phyloP scores from a whole-genome alignment of 1,140 invertebrate genomes.

The Planococcus citri region DNA sequence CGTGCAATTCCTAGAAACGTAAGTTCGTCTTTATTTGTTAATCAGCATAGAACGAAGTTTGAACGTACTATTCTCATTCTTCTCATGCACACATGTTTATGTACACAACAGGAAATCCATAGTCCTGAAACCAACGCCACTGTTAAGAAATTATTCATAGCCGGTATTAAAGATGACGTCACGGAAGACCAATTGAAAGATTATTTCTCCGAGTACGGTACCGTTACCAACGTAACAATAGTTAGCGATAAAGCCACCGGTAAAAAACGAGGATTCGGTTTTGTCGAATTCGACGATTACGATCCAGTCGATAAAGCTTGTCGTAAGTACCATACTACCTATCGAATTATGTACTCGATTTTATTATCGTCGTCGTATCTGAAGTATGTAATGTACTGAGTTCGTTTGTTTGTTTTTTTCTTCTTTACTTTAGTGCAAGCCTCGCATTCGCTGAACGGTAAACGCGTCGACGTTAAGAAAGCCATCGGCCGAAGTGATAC shows the following conservation, averaged over 20 bases:
- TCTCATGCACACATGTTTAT: neutral
- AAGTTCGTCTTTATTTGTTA: slow-evolving; percentile 15
- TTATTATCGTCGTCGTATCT: neutral
- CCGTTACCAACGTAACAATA: slow-evolving; percentile 71
- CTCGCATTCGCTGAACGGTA: slow-evolving; percentile 29
- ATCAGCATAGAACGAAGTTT: neutral
- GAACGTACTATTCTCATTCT: neutral
- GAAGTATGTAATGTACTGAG: neutral
- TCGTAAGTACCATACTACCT: slow-evolving; percentile 46
- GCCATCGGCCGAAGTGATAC: slow-evolving; percentile 28
- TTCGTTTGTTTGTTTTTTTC: neutral
- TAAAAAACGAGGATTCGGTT: slow-evolving; percentile 85
- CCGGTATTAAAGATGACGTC: slow-evolving; percentile 78
- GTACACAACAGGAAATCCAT: slow-evolving; percentile 59
- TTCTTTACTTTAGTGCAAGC: slow-evolving; percentile 28
- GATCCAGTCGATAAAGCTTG: slow-evolving; percentile 93
- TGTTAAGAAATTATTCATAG: slow-evolving; percentile 90
- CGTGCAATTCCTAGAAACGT: slow-evolving; percentile 71
- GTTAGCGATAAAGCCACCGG: slow-evolving; percentile 85
- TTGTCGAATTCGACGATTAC: slow-evolving; percentile 92
- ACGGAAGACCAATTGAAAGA: slow-evolving; percentile 74
- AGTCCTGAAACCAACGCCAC: slow-evolving; percentile 82
- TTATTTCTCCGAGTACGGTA: slow-evolving; percentile 75
- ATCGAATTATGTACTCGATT: neutral
- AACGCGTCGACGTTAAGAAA: slow-evolving; percentile 31